A percentile compares a stretch with the other conserved stretches of the same genome.
phyloP scores from a whole-genome alignment of 2,888 invertebrate species.

The Cenopis cana region DNA sequence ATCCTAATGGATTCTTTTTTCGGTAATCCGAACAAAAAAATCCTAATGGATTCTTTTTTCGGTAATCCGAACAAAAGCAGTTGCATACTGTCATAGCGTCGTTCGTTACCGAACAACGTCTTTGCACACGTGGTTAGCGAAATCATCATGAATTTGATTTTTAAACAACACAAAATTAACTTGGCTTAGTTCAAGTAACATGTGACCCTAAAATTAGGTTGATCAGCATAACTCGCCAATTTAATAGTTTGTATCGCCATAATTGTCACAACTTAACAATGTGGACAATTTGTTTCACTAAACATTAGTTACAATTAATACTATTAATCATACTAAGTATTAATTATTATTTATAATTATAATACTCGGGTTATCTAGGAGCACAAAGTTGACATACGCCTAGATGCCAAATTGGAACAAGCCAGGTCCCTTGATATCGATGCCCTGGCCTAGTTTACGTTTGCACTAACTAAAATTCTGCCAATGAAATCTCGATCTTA shows the following conservation, averaged over 20 bases:
- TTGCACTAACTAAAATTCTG: not conserved
- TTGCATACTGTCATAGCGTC: no score
- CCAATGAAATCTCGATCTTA: not conserved
- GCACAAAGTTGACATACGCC: not conserved
- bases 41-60: no score
- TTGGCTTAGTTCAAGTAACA: no score
- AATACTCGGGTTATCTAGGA: constrained; percentile 2
- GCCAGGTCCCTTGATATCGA: not conserved
- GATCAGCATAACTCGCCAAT: not conserved
- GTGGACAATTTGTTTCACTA: not conserved
- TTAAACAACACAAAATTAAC: no score
- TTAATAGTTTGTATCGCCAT: no score
- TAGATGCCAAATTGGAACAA: constrained; percentile 18
- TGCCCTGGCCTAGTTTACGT: not conserved
- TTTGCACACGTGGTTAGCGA: no score
- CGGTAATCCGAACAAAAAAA: no score
- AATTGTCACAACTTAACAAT: not conserved
- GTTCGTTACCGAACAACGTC: no score
- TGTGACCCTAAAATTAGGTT: not conserved
- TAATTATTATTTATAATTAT: not conserved
- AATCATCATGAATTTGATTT: no score
- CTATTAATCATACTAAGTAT: no score
- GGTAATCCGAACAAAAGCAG: no score
- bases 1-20: no score
- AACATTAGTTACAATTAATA: not conserved